Evolutionary conservation across 2,888 invertebrate species (phyloP).

Genomic region (Pristionchus japonicus): DNA sequence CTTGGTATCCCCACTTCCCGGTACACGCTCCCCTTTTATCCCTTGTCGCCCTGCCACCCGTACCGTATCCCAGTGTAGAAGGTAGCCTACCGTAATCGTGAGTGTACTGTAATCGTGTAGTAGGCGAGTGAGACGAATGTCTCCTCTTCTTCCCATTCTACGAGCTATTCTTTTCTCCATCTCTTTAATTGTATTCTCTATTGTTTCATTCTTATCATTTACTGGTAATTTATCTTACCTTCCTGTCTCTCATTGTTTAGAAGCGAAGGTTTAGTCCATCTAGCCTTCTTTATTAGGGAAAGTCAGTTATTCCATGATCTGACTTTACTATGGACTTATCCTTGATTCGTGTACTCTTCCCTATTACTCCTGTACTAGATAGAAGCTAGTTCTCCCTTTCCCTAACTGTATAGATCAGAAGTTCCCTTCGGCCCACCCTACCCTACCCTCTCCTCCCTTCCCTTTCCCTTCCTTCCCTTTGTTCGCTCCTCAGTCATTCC

Average conservation of each 20-base stretch:
- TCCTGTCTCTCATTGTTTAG: not conserved
- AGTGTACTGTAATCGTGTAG: not conserved
- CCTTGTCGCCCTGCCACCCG: not conserved
- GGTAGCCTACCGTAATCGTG: not conserved
- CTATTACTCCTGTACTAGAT: not conserved
- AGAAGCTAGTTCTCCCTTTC: not conserved
- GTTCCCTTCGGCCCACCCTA: not conserved
- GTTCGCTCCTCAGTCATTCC: not conserved
- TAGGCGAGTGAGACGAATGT: not conserved
- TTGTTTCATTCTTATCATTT: not conserved
- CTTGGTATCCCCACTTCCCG: not conserved
- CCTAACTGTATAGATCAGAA: not conserved
- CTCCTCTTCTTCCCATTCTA: not conserved
- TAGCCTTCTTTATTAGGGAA: not conserved
- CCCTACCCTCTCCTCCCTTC: not conserved
- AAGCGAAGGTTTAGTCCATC: not conserved
- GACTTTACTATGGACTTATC: not conserved
- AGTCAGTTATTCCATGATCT: not conserved
- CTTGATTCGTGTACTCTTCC: not conserved
- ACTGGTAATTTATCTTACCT: slow-evolving; percentile 11
- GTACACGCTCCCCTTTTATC: not conserved
- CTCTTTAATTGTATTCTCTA: not conserved
- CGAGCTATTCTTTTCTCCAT: not conserved
- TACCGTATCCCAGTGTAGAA: slow-evolving; percentile 23
- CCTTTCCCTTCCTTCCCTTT: too few species aligned